phyloP scores from a whole-genome alignment of 1,140 invertebrate species.

The Camponotus vicinus region DNA sequence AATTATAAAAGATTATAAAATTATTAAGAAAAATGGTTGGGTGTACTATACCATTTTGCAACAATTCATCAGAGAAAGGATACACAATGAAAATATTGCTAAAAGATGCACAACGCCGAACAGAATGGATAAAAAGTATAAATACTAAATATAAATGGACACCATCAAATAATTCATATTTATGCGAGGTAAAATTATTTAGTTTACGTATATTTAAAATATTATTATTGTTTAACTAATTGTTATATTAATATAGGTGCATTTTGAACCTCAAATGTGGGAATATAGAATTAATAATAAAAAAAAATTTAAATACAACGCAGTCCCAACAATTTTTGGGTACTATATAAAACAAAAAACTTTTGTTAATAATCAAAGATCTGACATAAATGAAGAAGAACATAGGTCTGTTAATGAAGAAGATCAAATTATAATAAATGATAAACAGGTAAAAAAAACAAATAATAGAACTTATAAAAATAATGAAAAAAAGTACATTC shows the following conservation, averaged over 20 bases:
- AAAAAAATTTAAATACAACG: background rate
- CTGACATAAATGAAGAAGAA: too few species aligned
- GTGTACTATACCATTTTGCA: background rate
- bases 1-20: too few species aligned
- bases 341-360: background rate
- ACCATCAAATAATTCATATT: background rate
- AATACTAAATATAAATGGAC: background rate
- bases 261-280: conserved; percentile 14
- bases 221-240: background rate
- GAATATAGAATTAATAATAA: background rate
- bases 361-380: too few species aligned
- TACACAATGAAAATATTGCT: background rate
- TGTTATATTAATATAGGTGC: background rate
- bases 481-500: too few species aligned
- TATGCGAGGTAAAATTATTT: conserved; percentile 14
- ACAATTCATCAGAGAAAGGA: background rate
- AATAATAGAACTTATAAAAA: too few species aligned
- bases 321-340: background rate
- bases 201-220: background rate
- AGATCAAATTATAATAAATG: too few species aligned
- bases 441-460: too few species aligned
- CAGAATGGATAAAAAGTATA: background rate
- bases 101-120: background rate
- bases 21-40: background rate
- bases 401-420: too few species aligned